Evolutionary conservation across 2,797 vertebrate species (phyloP), one percentile per base, ranked within the genome.

Genomic region (Paramormyrops hopkinsi): DNA sequence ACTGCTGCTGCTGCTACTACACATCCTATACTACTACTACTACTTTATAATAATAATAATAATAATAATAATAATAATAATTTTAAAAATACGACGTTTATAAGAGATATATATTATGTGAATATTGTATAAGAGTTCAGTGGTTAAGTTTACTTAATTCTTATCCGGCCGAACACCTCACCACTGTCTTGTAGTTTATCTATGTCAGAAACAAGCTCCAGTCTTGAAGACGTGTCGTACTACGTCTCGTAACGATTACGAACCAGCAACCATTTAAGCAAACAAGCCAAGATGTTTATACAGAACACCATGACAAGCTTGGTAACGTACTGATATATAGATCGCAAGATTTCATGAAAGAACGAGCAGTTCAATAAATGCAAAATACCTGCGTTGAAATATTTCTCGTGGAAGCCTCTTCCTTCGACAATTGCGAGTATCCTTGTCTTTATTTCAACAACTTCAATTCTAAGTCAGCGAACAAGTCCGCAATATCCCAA

Each of bases 321-420:
- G 73, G 62, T 33, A 69, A 69, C 25, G 11, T 69, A 29, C 11
- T 69, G 25, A 69, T 25, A 69, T 69, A 33, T 12, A 69, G 37
- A 79, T 41, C 73, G 37, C 37, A 19, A 17, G 37, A 22, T 50
- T 11, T 22, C 9, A 22, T 84, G 44, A 48, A 44, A 83, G 14
- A n/a, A 9, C 41, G 8, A 46, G 14, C 41, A 50, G 44, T 44
- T 25, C n/a, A 48, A 46, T n/a, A 84, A 46, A 50, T 46, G n/a
- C 29, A 25, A 25, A 76, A 95, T 96, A 96, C 96, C 96, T 96
- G 93, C 62, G 91, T 90, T 91, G 90, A 69, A 92, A 92, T 93
- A 90, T 93, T 87, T 91, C 93, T 92, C 89, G n/a, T 59, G 90
- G 90, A 92, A 59, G 89, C 89, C 8, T 91, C 53, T 54, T 73